Evolutionary conservation across 2,113 vertebrate genomes (phyloP), one percentile per base, ranked within the genome.

Genomic region (Ochotona curzoniae): DNA sequence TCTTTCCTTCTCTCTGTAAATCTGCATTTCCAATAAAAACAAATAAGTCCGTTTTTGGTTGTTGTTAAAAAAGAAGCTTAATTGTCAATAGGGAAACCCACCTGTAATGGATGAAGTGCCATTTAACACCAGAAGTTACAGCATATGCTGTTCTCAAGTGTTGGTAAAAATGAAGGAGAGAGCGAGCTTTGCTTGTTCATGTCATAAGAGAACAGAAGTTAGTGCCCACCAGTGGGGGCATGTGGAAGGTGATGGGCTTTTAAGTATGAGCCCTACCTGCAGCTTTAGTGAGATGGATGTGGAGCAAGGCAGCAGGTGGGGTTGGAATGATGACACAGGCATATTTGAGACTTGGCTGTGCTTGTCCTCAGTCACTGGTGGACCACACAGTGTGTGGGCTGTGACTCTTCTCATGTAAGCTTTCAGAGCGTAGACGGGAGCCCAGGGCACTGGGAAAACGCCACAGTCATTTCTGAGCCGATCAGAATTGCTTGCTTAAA

Each of bases 91-190:
- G 60, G 35, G 60, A 71, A 79, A 83, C n/a, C 26, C 44, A 12
- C 69, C 75, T 70, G 89, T 83, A 90, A 94, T 93, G n/a, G n/a
- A n/a, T n/a, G 26, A 89, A 79, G 76, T 83, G 25, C 21, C 8
- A 30, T 32, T 94, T 87, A 79, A 51, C 4, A 35, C 2, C 30
- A 80, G 89, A 26, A 89, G 83, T 70, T 23, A 51, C 47, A 70
- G 82, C 66, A 51, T 1, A 7, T 51, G 14, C 13, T 80, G 57
- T 32, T 79, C 25, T 81, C 20, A 13, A 32, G n/a, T 9, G 23
- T 35, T 73, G 54, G 18, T 30, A 28, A 74, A 64, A 35, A 9
- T 66, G 14, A 64, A 30, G n/a, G 14, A 71, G 38, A 85, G n/a
- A 49, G 38, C 38, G 4, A 80, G 32, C 44, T 35, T 51, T 15